Evolutionary conservation across 2,888 invertebrate genomes (phyloP).

Genomic region (Pseudoips prasinana): DNA sequence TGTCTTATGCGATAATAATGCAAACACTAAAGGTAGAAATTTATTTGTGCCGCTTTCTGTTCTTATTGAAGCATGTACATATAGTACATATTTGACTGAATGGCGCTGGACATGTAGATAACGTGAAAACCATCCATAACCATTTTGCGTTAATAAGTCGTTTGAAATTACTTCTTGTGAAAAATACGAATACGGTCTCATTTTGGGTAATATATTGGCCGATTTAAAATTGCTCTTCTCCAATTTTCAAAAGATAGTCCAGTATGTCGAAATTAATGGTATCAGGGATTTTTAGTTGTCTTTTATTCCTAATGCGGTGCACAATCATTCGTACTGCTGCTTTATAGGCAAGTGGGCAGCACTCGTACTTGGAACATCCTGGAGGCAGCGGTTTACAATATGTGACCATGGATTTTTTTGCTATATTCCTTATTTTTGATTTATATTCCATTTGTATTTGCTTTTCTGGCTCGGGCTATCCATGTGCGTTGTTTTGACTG

Average conservation of each 20-base stretch:
- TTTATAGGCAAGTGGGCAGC: conserved; percentile 2
- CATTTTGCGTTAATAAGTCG: too few species aligned
- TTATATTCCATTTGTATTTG: conserved; percentile 4
- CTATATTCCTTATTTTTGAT: conserved; percentile 3
- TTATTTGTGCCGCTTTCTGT: too few species aligned
- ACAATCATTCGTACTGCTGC: conserved; percentile 5
- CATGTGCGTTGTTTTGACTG: conserved; percentile 4
- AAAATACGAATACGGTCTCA: too few species aligned
- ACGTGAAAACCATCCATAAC: too few species aligned
- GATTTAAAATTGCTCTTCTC: conserved; percentile 1
- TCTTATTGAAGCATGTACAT: too few species aligned
- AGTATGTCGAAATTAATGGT: conserved; percentile 4
- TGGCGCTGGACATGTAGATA: too few species aligned
- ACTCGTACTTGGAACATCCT: conserved; percentile 4
- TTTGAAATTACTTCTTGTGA: too few species aligned
- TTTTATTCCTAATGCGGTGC: conserved; percentile 4
- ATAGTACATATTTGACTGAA: too few species aligned
- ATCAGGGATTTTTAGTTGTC: conserved; percentile 2
- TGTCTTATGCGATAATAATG: too few species aligned
- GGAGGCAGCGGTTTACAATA: background rate
- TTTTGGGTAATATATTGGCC: too few species aligned
- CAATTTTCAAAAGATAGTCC: conserved; percentile 5
- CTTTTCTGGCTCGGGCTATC: conserved; percentile 5
- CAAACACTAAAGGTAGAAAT: too few species aligned
- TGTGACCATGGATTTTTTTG: background rate